Evolutionary conservation across 2,113 vertebrate genomes (phyloP).

Genomic region (Vidua macroura): DNA sequence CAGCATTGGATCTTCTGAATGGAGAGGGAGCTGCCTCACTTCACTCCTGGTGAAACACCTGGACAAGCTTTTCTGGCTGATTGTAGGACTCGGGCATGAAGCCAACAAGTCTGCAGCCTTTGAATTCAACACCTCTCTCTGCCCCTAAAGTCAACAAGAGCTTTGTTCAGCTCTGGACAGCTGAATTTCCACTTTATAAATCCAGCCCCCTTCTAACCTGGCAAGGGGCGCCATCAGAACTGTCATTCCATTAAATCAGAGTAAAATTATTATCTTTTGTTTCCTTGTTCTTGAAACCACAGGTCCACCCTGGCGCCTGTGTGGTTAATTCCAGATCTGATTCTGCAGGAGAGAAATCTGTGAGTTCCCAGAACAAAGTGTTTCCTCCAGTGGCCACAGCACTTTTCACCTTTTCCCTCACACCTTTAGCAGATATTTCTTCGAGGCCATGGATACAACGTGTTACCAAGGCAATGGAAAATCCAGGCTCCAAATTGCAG

Average conservation of each 20-base stretch:
- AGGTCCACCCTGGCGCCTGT: neutral
- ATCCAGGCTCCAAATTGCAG: neutral
- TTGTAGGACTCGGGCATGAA: fast-evolving
- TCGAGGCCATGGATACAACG: neutral
- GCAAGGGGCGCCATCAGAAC: neutral
- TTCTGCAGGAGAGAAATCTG: neutral
- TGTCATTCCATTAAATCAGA: neutral
- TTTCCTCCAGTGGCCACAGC: neutral
- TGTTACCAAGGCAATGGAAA: neutral
- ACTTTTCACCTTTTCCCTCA: neutral
- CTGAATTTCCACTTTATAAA: neutral
- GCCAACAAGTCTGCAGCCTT: neutral
- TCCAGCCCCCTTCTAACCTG: neutral
- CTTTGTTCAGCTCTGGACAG: neutral
- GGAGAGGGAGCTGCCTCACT: neutral
- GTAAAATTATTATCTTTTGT: neutral
- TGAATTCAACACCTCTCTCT: neutral
- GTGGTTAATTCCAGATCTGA: neutral
- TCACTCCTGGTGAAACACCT: neutral
- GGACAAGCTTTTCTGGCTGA: neutral
- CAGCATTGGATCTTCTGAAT: neutral
- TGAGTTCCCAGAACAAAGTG: neutral
- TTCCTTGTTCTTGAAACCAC: neutral
- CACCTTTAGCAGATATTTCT: neutral
- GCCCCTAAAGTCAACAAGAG: neutral